Conservation (phyloP, 2,797 vertebrate genomes). For the Eulemur rubriventer region DNA sequence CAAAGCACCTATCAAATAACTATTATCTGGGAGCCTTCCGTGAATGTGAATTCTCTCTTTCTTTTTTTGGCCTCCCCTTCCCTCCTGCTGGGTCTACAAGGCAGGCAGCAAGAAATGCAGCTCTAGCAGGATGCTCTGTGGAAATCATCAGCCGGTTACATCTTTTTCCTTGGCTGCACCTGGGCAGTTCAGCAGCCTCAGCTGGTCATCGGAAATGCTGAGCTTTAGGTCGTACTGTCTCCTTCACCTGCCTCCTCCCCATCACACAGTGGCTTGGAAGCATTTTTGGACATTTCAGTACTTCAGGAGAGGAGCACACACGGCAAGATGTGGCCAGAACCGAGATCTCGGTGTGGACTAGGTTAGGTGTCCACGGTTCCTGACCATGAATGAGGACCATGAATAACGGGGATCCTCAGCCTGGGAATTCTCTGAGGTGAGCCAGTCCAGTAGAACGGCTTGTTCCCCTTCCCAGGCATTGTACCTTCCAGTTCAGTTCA, state of each 20-base stretch:
- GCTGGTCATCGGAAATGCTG: not conserved
- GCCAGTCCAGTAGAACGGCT: not conserved
- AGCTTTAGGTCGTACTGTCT: not conserved
- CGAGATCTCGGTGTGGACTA: rapidly evolving
- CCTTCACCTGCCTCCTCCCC: not conserved
- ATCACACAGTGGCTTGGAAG: not conserved
- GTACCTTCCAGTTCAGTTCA: not conserved
- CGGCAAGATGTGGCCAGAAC: not conserved
- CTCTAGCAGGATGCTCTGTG: not conserved
- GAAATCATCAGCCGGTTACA: not conserved
- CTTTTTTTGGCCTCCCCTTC: not conserved
- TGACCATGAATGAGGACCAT: no score
- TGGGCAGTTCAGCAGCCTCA: not conserved
- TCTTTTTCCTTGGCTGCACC: not conserved
- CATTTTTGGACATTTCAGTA: not conserved
- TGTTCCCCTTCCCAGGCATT: not conserved
- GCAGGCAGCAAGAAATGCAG: not conserved
- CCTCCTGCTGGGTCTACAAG: not conserved
- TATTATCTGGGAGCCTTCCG: not conserved
- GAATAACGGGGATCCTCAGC: not conserved
- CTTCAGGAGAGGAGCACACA: rapidly evolving
- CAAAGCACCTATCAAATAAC: not conserved
- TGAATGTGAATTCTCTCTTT: not conserved
- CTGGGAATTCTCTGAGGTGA: not conserved
- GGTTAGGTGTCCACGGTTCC: not conserved